These are phyloP conservation scores for Pogonophryne albipinna DNA, from an alignment of 2,797 vertebrate genomes.

Conservation along the genomic window DNA sequence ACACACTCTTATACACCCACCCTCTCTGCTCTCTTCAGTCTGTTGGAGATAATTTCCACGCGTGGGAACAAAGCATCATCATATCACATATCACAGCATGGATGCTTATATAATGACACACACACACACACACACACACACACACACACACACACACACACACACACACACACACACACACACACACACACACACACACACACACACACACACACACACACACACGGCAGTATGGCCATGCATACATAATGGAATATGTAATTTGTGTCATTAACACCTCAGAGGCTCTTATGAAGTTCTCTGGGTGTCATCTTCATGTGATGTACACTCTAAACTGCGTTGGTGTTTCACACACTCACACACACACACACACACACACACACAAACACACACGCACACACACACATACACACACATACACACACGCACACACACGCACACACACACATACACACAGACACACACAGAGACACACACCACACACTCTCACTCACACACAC, in stretches of 20 bases:
- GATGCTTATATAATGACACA: constrained; percentile 46
- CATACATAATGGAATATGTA: not conserved
- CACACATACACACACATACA: no score
- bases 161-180: constrained; percentile 18
- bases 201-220: constrained; percentile 2
- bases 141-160: constrained; percentile 10
- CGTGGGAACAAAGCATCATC: constrained; percentile 71
- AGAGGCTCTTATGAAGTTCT: no score
- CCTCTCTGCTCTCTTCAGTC: constrained; percentile 52
- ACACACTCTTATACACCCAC: constrained; percentile 53
- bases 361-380: no score
- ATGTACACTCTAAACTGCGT: no score
- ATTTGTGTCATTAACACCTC: not conserved
- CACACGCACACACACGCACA: no score
- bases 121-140: constrained; percentile 10
- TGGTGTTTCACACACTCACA: no score
- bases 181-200: constrained; percentile 6
- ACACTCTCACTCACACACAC: no score
- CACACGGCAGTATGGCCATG: constrained; percentile 10
- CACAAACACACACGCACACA: no score
- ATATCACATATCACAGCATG: constrained; percentile 53
- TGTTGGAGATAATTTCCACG: constrained; percentile 61
- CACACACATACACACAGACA: no score
- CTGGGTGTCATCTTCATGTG: no score
- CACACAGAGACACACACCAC: no score